Conservation (phyloP, 2,888 invertebrate genomes). For the Sesamia inferens region DNA sequence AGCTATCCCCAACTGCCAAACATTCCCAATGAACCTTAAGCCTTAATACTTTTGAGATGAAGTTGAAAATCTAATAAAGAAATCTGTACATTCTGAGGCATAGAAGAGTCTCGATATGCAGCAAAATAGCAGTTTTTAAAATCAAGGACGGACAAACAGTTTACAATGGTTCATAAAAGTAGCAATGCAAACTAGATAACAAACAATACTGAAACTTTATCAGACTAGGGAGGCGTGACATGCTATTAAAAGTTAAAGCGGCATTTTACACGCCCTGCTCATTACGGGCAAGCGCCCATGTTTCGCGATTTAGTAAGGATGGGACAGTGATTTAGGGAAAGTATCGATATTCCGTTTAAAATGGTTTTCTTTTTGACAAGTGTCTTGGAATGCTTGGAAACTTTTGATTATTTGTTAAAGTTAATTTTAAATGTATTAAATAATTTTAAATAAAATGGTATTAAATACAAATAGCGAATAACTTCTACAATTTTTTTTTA, state of each 20-base stretch:
- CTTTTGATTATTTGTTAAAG: background rate
- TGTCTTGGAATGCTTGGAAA: background rate
- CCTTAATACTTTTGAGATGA: no score
- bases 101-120: background rate
- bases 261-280: slow-evolving; percentile 53
- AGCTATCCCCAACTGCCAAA: no score
- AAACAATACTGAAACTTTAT: slow-evolving; percentile 35
- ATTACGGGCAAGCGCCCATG: slow-evolving; percentile 46
- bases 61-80: no score
- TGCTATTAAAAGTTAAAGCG: slow-evolving; percentile 57
- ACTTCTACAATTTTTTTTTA: no score
- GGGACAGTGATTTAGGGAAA: background rate
- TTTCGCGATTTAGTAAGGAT: slow-evolving; percentile 42
- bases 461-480: no score
- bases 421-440: background rate
- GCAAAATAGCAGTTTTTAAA: background rate
- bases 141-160: background rate
- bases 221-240: slow-evolving; percentile 53
- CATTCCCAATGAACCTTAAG: no score
- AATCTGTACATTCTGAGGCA: background rate
- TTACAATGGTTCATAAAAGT: slow-evolving; percentile 8
- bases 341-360: slow-evolving; percentile 29
- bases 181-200: slow-evolving; percentile 17
- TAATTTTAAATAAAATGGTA: no score
- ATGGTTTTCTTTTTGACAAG: background rate